A percentile compares a stretch with the other conserved stretches of the same genome.
These are phyloP conservation scores for Prionailurus bengalensis DNA, from an alignment of 2,113 vertebrate species.

Conservation along the genomic window DNA sequence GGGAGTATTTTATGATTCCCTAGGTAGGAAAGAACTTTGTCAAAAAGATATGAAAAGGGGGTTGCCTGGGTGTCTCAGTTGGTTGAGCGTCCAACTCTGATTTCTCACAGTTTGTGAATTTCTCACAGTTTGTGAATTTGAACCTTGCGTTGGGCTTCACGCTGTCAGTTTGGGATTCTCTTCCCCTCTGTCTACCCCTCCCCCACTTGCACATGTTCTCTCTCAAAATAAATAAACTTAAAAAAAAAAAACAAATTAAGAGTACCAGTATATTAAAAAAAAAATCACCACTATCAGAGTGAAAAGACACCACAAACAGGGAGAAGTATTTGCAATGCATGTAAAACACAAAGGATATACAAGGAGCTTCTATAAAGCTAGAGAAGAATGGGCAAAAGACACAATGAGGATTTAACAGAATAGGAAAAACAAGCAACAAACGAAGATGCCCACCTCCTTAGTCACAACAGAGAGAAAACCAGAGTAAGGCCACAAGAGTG, in stretches of 20 bases:
- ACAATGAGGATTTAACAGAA: neutral
- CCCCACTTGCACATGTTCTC: too few species aligned
- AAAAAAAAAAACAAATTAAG: neutral
- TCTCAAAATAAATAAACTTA: too few species aligned
- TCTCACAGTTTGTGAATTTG: too few species aligned
- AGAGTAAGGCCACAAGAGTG: neutral
- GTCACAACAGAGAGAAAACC: neutral
- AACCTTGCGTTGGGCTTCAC: too few species aligned
- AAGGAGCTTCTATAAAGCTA: neutral
- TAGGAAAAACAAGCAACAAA: neutral
- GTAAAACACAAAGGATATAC: neutral
- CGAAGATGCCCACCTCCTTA: rapidly evolving
- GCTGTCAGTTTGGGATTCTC: too few species aligned
- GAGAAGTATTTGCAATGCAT: neutral
- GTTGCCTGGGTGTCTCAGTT: too few species aligned
- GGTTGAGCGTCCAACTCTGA: too few species aligned
- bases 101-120: too few species aligned
- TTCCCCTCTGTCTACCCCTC: too few species aligned
- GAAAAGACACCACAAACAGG: neutral
- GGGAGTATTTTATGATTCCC: neutral
- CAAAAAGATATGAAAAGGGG: neutral
- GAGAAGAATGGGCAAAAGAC: neutral
- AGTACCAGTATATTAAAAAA: neutral
- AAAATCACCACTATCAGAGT: neutral
- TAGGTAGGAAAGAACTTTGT: neutral